Percentiles rank a stretch among this genome's conserved stretches.
Evolutionary conservation across 2,113 vertebrate genomes (phyloP).

Genomic region (Ibidorhyncha struthersii): DNA sequence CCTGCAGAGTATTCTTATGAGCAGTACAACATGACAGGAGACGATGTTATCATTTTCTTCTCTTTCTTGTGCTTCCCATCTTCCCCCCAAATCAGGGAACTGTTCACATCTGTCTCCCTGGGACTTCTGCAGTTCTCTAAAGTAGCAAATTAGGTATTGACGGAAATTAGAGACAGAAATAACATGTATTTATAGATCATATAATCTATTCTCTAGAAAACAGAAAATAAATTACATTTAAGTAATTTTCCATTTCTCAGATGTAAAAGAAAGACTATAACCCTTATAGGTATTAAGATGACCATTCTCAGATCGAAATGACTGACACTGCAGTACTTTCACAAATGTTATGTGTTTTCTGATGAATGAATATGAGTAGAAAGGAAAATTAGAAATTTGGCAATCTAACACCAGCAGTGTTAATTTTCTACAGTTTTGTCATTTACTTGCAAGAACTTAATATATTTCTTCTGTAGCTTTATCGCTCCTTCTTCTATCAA

Average conservation of each 20-base stretch:
- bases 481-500: neutral
- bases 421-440: neutral
- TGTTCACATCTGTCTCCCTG: neutral
- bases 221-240: neutral
- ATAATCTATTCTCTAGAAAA: neutral
- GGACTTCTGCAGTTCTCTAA: neutral
- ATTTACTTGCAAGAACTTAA: neutral
- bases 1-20: neutral
- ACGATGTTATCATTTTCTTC: accelerated
- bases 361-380: neutral
- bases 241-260: neutral
- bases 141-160: neutral
- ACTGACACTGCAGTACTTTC: neutral
- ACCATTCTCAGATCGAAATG: neutral
- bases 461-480: constrained; percentile 4
- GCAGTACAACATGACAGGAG: neutral
- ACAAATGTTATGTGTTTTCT: neutral
- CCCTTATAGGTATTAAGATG: neutral
- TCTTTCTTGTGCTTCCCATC: neutral
- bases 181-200: neutral
- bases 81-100: neutral
- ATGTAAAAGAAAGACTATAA: neutral
- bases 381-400: neutral
- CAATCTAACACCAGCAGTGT: neutral
- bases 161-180: neutral